Percentiles rank a stretch among this genome's conserved stretches.
Conservation (phyloP, 1,140 invertebrate species). For the Zaprionus inermis region DNA sequence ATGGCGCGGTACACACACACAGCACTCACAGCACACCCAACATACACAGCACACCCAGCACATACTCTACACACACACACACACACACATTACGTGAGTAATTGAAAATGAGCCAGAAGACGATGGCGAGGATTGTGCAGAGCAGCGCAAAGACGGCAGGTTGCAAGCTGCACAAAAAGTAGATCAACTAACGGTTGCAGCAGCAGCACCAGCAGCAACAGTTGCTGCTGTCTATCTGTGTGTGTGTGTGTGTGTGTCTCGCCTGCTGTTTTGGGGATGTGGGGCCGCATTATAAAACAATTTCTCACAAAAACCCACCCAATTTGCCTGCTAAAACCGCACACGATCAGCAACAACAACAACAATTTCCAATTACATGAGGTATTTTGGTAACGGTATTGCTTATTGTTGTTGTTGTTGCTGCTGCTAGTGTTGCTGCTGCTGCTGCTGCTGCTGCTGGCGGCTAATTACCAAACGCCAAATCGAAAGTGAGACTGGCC, state of each 20-base stretch:
- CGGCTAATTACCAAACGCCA: slow-evolving; percentile 42
- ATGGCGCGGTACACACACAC: slow-evolving; percentile 11
- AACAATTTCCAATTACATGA: slow-evolving; percentile 44
- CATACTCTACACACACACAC: neutral
- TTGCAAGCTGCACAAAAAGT: slow-evolving; percentile 57
- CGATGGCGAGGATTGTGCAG: neutral
- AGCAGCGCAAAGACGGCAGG: slow-evolving; percentile 6
- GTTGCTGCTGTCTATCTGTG: neutral
- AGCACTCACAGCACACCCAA: neutral
- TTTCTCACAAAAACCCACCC: slow-evolving; percentile 58
- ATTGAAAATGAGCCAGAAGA: slow-evolving; percentile 49
- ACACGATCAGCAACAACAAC: slow-evolving; percentile 15
- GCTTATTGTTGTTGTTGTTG: slow-evolving; percentile 9
- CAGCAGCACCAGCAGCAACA: slow-evolving; percentile 6
- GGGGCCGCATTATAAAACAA: slow-evolving; percentile 56
- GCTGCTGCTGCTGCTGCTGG: slow-evolving; percentile 11
- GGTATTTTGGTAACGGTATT: slow-evolving; percentile 35
- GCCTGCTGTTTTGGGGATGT: slow-evolving; percentile 23
- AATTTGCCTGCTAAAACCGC: slow-evolving; percentile 50
- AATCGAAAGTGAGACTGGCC: slow-evolving; percentile 43
- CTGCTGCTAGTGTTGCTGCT: slow-evolving; percentile 14
- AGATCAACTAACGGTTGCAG: slow-evolving; percentile 63
- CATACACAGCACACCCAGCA: neutral
- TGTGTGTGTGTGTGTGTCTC: slow-evolving; percentile 1
- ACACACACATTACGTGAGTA: slow-evolving; percentile 37